Evolutionary conservation across 2,888 invertebrate genomes (phyloP), one percentile per base, ranked within the genome.

Genomic region (Eulithis testata): DNA sequence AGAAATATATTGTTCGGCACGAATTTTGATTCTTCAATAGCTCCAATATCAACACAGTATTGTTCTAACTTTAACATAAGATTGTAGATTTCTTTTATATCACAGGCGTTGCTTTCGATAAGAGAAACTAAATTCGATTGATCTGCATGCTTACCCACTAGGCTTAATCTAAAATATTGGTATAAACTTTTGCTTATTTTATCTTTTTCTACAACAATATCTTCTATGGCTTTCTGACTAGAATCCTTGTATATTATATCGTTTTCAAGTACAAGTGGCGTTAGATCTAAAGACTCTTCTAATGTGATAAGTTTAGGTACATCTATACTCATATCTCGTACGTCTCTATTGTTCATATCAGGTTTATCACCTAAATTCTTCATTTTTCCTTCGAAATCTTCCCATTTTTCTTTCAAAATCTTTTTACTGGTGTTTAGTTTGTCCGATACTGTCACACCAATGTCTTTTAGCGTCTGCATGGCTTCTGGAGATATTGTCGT

Each of bases 401-500:
- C 93, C 93, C 94, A 94, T 80, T 94, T 94, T 71, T 94, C 93
- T 81, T 89, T 94, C 37, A 94, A 80, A 40, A 89, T 89, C 75
- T 92, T 94, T 69, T 94, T 94, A 70, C 94, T 91, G 7, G 89
- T 88, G 71, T 80, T 93, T 6, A 94, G 78, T 82, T 93, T 94
- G 63, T 90, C 94, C 0, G 94, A 89, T n/a, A 94, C 87, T 31
- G 91, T 88, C 1, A 86, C 78, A 54, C 93, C 87, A 8, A 94
- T 78, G 55, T 93, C 94, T 84, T 94, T 94, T 4, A 94, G 79
- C 9, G 94, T 90, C 76, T 94, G 94, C 66, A 94, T 79, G 0
- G 93, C 84, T 72, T 94, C 94, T 7, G 93, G 91, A 11, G 89
- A 78, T 45, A 88, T 49, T 52, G 86, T 79, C 40, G 82, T 79